Conservation (phyloP, 2,888 invertebrate species). For the Ditula angustiorana region DNA sequence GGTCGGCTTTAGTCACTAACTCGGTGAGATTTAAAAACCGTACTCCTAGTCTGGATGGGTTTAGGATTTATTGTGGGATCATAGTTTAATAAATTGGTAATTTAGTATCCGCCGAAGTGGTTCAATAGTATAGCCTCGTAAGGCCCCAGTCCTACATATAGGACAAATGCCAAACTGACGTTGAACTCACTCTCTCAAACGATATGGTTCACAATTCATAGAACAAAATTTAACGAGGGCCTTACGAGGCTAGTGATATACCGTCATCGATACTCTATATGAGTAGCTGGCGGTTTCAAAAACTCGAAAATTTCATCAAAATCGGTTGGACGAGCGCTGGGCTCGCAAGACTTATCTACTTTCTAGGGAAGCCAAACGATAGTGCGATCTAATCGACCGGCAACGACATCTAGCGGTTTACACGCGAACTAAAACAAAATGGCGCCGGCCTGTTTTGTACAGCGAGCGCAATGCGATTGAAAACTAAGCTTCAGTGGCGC, state of each 20-base stretch:
- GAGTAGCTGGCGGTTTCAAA: constrained; percentile 17
- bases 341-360: not conserved
- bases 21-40: no score
- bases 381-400: not conserved
- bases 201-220: no score
- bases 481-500: not conserved
- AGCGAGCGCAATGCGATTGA: not conserved
- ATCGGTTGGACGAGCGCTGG: not conserved
- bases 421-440: not conserved
- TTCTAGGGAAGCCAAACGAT: constrained; percentile 9
- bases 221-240: no score
- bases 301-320: constrained; percentile 30
- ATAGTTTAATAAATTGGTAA: no score
- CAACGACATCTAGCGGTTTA: constrained; percentile 6
- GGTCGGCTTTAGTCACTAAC: no score
- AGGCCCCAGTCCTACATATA: no score
- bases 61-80: no score
- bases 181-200: no score
- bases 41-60: no score
- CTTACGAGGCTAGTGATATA: not conserved
- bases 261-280: not conserved
- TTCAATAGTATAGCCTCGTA: no score
- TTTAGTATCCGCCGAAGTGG: no score
- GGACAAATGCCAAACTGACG: no score
- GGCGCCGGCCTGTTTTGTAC: not conserved